Conservation (phyloP, 2,113 vertebrate genomes). For the Platichthys stellatus region DNA sequence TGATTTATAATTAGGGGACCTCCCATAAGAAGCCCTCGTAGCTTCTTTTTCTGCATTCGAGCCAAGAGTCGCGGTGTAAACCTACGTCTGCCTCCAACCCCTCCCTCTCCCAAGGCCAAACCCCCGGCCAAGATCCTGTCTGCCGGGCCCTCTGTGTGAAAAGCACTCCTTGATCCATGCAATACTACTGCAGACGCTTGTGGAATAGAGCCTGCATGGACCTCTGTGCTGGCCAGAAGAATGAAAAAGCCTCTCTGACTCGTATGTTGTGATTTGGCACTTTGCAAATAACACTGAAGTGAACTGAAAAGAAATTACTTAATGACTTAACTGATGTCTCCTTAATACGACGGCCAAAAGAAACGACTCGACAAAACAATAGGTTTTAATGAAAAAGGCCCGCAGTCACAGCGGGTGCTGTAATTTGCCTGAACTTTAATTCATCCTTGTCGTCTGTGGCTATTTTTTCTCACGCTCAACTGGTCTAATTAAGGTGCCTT, state of each 20-base stretch:
- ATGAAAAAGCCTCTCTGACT: constrained; percentile 18
- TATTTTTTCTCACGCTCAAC: constrained; percentile 69
- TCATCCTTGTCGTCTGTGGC: constrained; percentile 57
- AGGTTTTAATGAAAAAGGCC: constrained; percentile 39
- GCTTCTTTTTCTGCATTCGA: constrained; percentile 64
- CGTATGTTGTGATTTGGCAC: background rate
- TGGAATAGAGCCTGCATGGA: constrained; percentile 52
- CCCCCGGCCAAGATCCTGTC: constrained; percentile 72
- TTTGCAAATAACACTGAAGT: background rate
- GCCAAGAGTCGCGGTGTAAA: constrained; percentile 65
- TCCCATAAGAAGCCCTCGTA: constrained; percentile 59
- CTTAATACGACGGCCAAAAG: constrained; percentile 20
- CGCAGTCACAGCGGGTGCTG: constrained; percentile 34
- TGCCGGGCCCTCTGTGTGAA: constrained; percentile 64
- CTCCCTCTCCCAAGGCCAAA: constrained; percentile 69
- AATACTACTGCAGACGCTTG: constrained; percentile 45
- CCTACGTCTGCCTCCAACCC: constrained; percentile 44
- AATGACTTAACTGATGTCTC: constrained; percentile 43
- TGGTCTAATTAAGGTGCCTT: constrained; percentile 72
- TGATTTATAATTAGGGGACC: constrained; percentile 68
- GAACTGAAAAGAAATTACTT: constrained; percentile 24
- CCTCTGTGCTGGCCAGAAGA: constrained; percentile 18
- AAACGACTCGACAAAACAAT: constrained; percentile 47
- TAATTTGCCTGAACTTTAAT: constrained; percentile 68
- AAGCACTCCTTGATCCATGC: constrained; percentile 53